Evolutionary conservation across 2,797 vertebrate species (phyloP).

Genomic region (Acanthornis magna): DNA sequence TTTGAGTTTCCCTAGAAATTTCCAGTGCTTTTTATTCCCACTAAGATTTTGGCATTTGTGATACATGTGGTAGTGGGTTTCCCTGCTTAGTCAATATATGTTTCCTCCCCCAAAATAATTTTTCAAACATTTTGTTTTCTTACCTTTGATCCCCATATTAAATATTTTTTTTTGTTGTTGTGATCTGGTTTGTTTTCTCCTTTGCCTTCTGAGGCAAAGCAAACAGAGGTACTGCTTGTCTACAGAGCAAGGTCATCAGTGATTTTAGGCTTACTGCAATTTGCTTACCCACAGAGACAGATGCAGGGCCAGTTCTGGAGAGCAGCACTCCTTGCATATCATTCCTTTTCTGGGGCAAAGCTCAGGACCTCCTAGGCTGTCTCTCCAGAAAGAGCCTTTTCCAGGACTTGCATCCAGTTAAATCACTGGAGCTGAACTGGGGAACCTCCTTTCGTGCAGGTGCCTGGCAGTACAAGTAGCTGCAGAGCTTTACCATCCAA

Average conservation of each 20-base stretch:
- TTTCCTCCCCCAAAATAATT: neutral
- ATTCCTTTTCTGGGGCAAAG: neutral
- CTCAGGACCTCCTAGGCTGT: neutral
- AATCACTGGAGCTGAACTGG: neutral
- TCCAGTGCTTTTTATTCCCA: neutral
- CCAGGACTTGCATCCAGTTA: neutral
- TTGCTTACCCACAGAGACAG: neutral
- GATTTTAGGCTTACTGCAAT: neutral
- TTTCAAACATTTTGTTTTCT: neutral
- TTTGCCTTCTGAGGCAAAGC: neutral
- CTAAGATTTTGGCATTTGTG: neutral
- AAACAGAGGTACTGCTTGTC: neutral
- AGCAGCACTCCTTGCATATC: neutral
- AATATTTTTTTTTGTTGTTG: neutral
- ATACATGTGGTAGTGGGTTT: neutral
- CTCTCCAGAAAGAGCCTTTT: neutral
- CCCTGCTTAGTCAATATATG: neutral
- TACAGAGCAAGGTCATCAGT: neutral
- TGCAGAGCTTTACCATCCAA: neutral
- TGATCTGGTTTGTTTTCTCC: neutral
- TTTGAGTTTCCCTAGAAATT: neutral
- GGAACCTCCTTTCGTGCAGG: neutral
- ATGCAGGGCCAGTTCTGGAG: neutral
- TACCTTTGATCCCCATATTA: neutral
- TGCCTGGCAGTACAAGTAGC: neutral